Evolutionary conservation across 2,797 vertebrate genomes (phyloP).

Genomic region (Crax fasciolata): DNA sequence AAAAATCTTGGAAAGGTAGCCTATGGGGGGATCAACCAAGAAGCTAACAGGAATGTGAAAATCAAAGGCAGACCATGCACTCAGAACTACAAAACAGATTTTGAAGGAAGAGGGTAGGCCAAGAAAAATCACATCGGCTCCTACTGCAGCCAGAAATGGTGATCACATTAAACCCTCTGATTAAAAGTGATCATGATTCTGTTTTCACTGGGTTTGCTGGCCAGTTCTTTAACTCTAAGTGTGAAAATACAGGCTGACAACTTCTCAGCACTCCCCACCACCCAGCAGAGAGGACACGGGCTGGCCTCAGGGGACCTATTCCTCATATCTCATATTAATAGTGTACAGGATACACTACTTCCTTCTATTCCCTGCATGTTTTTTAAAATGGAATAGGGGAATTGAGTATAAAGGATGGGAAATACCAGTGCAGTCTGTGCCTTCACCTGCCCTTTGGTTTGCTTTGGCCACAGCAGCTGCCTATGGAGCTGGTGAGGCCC

Average conservation of each 20-base stretch:
- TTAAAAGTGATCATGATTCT: background rate
- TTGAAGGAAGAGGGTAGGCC: background rate
- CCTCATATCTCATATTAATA: background rate
- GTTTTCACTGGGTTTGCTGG: background rate
- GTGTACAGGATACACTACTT: background rate
- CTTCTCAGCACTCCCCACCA: background rate
- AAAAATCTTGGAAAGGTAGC: background rate
- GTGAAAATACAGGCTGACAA: background rate
- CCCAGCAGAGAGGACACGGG: background rate
- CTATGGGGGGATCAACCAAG: background rate
- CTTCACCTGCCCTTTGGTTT: background rate
- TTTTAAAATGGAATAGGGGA: background rate
- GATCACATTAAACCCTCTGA: background rate
- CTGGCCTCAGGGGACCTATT: background rate
- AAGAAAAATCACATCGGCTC: slow-evolving; percentile 3
- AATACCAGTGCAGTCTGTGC: background rate
- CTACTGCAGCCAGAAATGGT: background rate
- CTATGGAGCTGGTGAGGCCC: background rate
- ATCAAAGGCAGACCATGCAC: background rate
- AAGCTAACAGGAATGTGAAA: background rate
- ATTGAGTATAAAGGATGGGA: background rate
- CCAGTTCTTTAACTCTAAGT: background rate
- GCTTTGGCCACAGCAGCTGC: background rate
- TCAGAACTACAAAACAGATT: background rate
- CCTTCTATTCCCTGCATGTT: fast-evolving